Evolutionary conservation across 2,888 invertebrate genomes (phyloP), one percentile per base, ranked within the genome.

Genomic region (Chymomyza caudatula): DNA sequence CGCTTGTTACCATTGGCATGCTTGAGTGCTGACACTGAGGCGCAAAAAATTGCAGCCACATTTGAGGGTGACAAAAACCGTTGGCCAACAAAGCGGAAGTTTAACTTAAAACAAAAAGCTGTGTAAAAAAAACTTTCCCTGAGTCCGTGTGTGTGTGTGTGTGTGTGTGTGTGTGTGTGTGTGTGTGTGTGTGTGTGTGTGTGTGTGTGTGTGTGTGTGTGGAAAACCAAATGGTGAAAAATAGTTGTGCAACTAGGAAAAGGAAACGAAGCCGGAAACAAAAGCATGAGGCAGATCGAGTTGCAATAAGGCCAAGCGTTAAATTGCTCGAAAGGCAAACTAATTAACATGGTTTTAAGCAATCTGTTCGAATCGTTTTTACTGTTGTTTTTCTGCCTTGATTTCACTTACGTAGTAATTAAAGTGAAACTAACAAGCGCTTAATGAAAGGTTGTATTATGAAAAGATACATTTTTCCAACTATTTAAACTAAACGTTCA

Each of bases 281-380:
- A 71, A 65, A 76, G 65, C 71, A 86, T 61, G 74, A 60, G 77
- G 67, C 60, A 61, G 62, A 52, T 65, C 52, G 58, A 65, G 58
- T 47, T 29, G 57, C 58, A 59, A 60, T 15, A 25, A 59, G 29
- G 29, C 11, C 29, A 56, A 59, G 67, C 73, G 79, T 54, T 73
- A 69, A 82, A 77, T 74, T 67, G 74, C 64, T 70, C 51, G 72
- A 60, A 74, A 66, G 58, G 61, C 59, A 69, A 78, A 77, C 73
- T 74, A 85, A 83, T 79, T 80, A 83, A 85, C 77, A 68, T 43
- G 22, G 49, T 62, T 67, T 69, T 64, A 47, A 61, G 55, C 60
- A 37, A 37, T 37, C 29, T 37, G 29, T 2, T 37, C 29, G 11
- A 37, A 37, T 37, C 29, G 2, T 37, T 37, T 37, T 37, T 37